These are phyloP conservation scores for Lithodes maja DNA, from an alignment of 2,888 invertebrate species.

Conservation along the genomic window DNA sequence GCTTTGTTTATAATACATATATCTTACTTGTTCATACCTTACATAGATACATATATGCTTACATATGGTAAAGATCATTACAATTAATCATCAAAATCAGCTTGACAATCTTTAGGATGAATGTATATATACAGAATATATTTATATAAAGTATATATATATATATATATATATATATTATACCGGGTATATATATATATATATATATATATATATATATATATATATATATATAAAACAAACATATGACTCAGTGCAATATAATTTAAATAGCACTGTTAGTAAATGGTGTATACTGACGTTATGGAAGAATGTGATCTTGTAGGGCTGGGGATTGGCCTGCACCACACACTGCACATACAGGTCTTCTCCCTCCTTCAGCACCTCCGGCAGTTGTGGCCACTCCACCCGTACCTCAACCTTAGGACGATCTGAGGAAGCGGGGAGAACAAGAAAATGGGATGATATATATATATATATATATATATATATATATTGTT, in stretches of 20 bases:
- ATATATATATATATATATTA: too few relatives aligned
- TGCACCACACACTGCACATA: slow-evolving; percentile 50
- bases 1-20: too few relatives aligned
- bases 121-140: background rate
- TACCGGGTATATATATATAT: too few relatives aligned
- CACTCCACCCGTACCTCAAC: slow-evolving; percentile 41
- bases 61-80: background rate
- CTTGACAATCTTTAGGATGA: background rate
- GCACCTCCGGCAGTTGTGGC: slow-evolving; percentile 26
- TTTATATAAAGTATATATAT: too few relatives aligned
- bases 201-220: too few relatives aligned
- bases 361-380: slow-evolving; percentile 53
- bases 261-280: too few relatives aligned
- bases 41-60: background rate
- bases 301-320: slow-evolving; percentile 55
- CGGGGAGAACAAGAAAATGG: background rate
- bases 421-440: slow-evolving; percentile 44
- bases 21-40: too few relatives aligned
- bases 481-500: too few relatives aligned
- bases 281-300: slow-evolving; percentile 8
- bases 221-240: too few relatives aligned
- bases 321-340: slow-evolving; percentile 48
- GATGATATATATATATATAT: background rate
- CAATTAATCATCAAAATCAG: background rate
- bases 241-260: too few relatives aligned